A percentile compares a stretch with the other conserved stretches of the same genome.
Evolutionary conservation across 2,888 invertebrate species (phyloP).

Genomic region (Deladenus siricidicola): DNA sequence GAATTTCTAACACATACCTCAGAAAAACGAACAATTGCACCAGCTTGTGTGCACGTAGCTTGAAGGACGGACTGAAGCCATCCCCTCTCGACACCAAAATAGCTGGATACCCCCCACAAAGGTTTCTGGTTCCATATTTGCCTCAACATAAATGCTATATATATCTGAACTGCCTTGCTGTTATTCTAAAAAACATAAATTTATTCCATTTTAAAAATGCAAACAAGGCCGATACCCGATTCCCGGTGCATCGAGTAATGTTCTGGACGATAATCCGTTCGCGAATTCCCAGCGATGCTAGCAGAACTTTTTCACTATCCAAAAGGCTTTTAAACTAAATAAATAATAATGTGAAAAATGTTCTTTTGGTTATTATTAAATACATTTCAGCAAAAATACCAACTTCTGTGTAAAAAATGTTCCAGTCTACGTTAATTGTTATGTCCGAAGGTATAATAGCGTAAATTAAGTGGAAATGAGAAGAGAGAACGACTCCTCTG

Average conservation of each 20-base stretch:
- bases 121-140: slow-evolving; percentile 60
- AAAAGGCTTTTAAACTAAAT: neutral
- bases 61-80: slow-evolving; percentile 65
- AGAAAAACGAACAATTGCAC: slow-evolving; percentile 17
- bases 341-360: neutral
- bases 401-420: slow-evolving; percentile 39
- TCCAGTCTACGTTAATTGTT: slow-evolving; percentile 35
- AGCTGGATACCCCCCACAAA: slow-evolving; percentile 61
- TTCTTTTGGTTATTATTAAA: neutral
- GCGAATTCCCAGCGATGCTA: neutral
- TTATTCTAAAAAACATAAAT: slow-evolving; percentile 48
- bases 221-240: too few relatives aligned
- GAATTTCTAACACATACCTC: slow-evolving; percentile 5
- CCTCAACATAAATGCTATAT: slow-evolving; percentile 73
- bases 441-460: slow-evolving; percentile 72
- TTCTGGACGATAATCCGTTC: neutral
- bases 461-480: slow-evolving; percentile 76
- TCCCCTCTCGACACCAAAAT: slow-evolving; percentile 66
- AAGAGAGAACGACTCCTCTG: slow-evolving; percentile 68
- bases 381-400: too few relatives aligned
- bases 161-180: slow-evolving; percentile 63
- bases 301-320: neutral
- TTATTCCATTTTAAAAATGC: too few relatives aligned
- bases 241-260: neutral
- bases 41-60: slow-evolving; percentile 6